A percentile compares a stretch with the other conserved stretches of the same genome.
phyloP scores from a whole-genome alignment of 2,888 invertebrate genomes.

The Eupithecia subfuscata region DNA sequence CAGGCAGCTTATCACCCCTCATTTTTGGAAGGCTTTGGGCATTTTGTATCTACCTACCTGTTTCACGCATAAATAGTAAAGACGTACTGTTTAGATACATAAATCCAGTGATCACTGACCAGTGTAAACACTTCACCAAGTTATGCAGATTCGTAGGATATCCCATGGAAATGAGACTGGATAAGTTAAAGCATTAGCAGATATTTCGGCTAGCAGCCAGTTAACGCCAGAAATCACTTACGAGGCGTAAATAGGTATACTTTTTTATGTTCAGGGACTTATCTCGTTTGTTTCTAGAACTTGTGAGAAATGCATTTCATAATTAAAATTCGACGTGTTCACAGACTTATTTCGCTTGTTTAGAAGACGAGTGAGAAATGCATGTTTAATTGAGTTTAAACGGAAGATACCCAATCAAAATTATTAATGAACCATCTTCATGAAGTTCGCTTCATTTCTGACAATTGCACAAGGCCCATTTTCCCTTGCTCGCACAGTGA shows the following conservation, averaged over 20 bases:
- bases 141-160: slow-evolving; percentile 61
- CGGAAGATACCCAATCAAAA: neutral
- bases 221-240: neutral
- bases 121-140: slow-evolving; percentile 38
- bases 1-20: no score
- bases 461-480: neutral
- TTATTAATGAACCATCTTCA: neutral
- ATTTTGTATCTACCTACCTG: neutral
- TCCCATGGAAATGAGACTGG: slow-evolving; percentile 60
- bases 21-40: neutral
- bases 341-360: no score
- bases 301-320: no score
- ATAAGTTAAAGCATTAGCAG: slow-evolving; percentile 49
- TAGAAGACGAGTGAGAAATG: no score
- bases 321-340: no score
- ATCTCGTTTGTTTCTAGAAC: neutral
- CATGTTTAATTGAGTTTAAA: no score
- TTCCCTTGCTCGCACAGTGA: neutral
- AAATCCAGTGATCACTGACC: slow-evolving; percentile 11
- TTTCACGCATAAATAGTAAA: neutral
- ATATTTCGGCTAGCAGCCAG: slow-evolving; percentile 19
- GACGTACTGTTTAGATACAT: neutral
- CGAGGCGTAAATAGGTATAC: no score
- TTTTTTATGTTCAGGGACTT: neutral
- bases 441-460: neutral